phyloP scores from a whole-genome alignment of 2,888 invertebrate species.

The Drosophila kanekoi region DNA sequence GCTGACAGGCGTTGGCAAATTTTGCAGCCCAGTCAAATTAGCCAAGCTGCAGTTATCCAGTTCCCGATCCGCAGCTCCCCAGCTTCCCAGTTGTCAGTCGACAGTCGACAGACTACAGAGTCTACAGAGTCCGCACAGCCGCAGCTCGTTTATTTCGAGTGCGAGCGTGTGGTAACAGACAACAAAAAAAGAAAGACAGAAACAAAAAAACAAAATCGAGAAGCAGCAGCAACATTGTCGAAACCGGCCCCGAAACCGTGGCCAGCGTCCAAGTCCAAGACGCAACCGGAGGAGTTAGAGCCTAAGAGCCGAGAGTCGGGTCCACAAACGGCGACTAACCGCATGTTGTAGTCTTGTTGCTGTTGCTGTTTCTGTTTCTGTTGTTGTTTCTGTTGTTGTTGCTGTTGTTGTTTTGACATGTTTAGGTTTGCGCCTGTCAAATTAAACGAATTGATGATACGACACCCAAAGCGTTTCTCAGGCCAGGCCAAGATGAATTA shows the following conservation, averaged over 20 bases:
- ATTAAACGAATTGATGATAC: conserved; percentile 86
- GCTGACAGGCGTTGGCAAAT: conserved; percentile 83
- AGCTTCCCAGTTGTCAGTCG: conserved; percentile 14
- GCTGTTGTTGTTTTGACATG: conserved; percentile 85
- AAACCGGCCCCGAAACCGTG: conserved; percentile 47
- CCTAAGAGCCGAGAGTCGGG: conserved; percentile 38
- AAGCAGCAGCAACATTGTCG: conserved; percentile 57
- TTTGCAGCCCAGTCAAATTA: conserved; percentile 64
- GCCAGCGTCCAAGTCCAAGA: conserved; percentile 25
- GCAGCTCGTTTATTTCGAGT: conserved; percentile 34
- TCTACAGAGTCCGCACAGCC: conserved; percentile 2
- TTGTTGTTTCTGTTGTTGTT: conserved; percentile 81
- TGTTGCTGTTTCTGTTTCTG: conserved; percentile 54
- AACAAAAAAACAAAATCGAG: conserved; percentile 34
- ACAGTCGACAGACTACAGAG: conserved; percentile 11
- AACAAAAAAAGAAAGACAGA: conserved; percentile 5
- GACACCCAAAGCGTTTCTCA: conserved; percentile 86
- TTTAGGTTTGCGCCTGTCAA: conserved; percentile 86
- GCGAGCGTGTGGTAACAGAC: conserved; percentile 44
- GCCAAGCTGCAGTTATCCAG: conserved; percentile 64
- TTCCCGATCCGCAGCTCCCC: conserved; percentile 21
- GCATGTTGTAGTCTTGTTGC: conserved; percentile 65
- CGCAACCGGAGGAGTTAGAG: conserved; percentile 30
- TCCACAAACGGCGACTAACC: conserved; percentile 66
- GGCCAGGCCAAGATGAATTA: conserved; percentile 81